Conservation (phyloP, 2,113 vertebrate species). For the Mormoops blainvillei region DNA sequence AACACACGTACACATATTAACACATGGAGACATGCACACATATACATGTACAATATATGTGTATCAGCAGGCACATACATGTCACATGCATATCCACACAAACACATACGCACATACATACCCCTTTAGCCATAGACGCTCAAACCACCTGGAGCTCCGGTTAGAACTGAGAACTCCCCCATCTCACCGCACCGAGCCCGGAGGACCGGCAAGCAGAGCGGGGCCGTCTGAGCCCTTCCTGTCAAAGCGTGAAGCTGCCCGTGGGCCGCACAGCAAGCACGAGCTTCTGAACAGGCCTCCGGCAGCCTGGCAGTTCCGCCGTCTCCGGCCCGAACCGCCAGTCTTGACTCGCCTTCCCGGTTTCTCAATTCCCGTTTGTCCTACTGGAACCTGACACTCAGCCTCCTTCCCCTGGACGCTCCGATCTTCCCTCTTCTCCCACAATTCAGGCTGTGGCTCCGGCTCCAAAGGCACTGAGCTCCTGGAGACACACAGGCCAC, state of each 20-base stretch:
- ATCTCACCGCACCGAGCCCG: not conserved
- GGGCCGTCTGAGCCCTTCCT: not conserved
- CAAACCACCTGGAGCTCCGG: not conserved
- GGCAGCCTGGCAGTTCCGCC: not conserved
- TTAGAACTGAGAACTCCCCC: not conserved
- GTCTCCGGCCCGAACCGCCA: not conserved
- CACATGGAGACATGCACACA: not conserved
- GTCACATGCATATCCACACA: not conserved
- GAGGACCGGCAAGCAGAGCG: not conserved
- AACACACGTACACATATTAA: not conserved
- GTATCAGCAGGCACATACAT: no score
- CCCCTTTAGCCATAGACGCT: not conserved
- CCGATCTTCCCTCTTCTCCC: not conserved
- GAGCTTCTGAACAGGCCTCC: no score
- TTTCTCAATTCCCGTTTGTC: not conserved
- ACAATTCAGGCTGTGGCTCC: not conserved
- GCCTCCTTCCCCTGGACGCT: no score
- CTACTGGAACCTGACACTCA: not conserved
- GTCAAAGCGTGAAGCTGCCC: not conserved
- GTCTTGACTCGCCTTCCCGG: not conserved
- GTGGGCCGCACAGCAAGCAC: not conserved
- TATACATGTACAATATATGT: fast-evolving
- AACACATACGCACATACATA: fast-evolving
- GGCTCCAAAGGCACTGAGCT: not conserved
- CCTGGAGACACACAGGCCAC: not conserved